phyloP scores from a whole-genome alignment of 2,888 invertebrate genomes.

The Phyto melanocephala region DNA sequence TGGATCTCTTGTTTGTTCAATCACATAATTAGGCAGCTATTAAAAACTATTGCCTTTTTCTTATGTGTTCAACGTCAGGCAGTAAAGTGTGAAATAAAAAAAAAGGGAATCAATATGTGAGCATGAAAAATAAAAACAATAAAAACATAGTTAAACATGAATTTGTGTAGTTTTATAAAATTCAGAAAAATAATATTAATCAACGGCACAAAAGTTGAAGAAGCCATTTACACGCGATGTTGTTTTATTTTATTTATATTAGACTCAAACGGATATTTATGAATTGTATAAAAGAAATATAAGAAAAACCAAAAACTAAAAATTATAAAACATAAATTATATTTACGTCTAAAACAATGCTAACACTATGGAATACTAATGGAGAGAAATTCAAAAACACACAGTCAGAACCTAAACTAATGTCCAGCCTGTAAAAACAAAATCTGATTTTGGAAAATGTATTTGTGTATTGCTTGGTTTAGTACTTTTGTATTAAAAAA shows the following conservation, averaged over 20 bases:
- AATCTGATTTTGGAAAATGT: not conserved
- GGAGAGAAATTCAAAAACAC: too few species aligned
- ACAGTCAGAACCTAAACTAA: constrained; percentile 10
- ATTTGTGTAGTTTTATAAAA: constrained; percentile 28
- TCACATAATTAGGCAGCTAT: constrained; percentile 6
- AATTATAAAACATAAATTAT: constrained; percentile 49
- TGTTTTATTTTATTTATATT: constrained; percentile 30
- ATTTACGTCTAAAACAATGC: constrained; percentile 13
- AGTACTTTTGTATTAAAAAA: too few species aligned
- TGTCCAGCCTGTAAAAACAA: constrained; percentile 14
- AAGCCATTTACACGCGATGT: constrained; percentile 63
- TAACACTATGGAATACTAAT: constrained; percentile 8
- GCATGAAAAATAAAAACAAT: not conserved
- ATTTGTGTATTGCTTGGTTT: not conserved
- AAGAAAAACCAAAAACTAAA: constrained; percentile 32
- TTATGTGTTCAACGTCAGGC: not conserved
- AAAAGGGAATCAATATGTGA: constrained; percentile 20
- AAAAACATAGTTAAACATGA: constrained; percentile 43
- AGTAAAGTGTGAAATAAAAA: constrained; percentile 1
- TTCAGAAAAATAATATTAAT: not conserved
- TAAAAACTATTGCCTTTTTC: not conserved
- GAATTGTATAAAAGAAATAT: constrained; percentile 16
- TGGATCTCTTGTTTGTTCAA: not conserved
- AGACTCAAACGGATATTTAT: constrained; percentile 23
- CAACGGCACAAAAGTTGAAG: constrained; percentile 28